A percentile compares a stretch with the other conserved stretches of the same genome.
These are phyloP conservation scores for Aurelia sp. DNA, from an alignment of 30 jellyfish, hydroid and myxozoan species.

Conservation along the genomic window DNA sequence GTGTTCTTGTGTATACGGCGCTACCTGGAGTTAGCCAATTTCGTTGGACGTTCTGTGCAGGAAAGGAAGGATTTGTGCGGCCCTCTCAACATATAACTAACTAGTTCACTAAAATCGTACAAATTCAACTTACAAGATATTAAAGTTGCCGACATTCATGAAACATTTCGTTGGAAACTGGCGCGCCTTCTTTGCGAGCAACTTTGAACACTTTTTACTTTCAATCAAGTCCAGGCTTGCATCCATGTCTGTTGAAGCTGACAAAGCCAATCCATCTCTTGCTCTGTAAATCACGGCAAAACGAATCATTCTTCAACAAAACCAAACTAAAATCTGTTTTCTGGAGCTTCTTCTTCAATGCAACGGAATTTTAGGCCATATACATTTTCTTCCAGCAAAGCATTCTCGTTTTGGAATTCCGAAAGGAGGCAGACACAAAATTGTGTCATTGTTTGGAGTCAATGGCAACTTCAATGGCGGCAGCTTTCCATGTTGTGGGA, in stretches of 20 bases:
- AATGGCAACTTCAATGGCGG: slow-evolving; percentile 8
- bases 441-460: slow-evolving; percentile 7
- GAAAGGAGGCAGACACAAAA: neutral
- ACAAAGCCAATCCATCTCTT: slow-evolving; percentile 93
- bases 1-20: no score
- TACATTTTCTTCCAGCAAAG: neutral
- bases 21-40: no score
- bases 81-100: no score
- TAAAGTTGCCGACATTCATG: slow-evolving; percentile 81
- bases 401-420: neutral
- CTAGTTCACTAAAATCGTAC: no score
- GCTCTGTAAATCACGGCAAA: slow-evolving; percentile 91
- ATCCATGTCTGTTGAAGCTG: slow-evolving; percentile 97
- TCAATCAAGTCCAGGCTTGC: slow-evolving; percentile 89
- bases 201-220: slow-evolving; percentile 80
- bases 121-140: slow-evolving; percentile 75
- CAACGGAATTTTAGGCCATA: no score
- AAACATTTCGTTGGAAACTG: slow-evolving; percentile 86
- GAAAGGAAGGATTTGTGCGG: no score
- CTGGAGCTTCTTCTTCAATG: no score
- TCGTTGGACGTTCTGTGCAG: no score
- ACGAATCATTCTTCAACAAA: slow-evolving; percentile 72
- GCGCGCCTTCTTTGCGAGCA: slow-evolving; percentile 80
- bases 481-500: neutral
- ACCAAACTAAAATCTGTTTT: no score